phyloP scores from a whole-genome alignment of 1,140 invertebrate genomes.

The Octopus bimaculoides region DNA sequence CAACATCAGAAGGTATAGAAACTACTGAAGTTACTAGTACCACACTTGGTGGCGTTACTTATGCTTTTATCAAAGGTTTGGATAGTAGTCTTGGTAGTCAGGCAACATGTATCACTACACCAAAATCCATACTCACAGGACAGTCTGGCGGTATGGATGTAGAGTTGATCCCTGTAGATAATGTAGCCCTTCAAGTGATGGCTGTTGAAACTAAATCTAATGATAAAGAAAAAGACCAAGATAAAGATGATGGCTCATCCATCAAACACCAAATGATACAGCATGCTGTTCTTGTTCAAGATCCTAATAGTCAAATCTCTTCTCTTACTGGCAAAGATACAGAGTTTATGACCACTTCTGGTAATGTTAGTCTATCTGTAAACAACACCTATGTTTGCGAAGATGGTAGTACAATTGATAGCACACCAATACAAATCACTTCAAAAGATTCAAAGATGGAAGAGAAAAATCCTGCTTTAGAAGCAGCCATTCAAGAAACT shows the following conservation, averaged over 20 bases:
- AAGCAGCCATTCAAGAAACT: background rate
- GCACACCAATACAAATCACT: background rate
- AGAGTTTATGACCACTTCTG: background rate
- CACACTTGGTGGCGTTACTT: background rate
- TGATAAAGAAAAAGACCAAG: background rate
- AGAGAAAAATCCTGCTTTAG: background rate
- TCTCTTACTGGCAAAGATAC: background rate
- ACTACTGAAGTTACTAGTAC: background rate
- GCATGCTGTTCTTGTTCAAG: constrained; percentile 1
- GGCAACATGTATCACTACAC: background rate
- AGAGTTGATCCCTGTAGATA: background rate
- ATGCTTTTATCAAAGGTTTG: background rate
- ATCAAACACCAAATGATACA: background rate
- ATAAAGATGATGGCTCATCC: background rate
- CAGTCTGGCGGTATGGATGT: background rate
- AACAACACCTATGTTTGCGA: background rate
- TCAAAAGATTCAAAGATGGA: background rate
- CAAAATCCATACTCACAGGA: background rate
- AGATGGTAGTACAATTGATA: background rate
- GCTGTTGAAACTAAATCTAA: constrained; percentile 3
- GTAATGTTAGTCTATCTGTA: background rate
- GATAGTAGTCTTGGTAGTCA: background rate
- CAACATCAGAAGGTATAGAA: background rate
- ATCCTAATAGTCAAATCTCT: background rate
- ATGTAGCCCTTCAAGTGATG: background rate